Conservation (phyloP, 2,113 vertebrate genomes). For the Noctilio leporinus region DNA sequence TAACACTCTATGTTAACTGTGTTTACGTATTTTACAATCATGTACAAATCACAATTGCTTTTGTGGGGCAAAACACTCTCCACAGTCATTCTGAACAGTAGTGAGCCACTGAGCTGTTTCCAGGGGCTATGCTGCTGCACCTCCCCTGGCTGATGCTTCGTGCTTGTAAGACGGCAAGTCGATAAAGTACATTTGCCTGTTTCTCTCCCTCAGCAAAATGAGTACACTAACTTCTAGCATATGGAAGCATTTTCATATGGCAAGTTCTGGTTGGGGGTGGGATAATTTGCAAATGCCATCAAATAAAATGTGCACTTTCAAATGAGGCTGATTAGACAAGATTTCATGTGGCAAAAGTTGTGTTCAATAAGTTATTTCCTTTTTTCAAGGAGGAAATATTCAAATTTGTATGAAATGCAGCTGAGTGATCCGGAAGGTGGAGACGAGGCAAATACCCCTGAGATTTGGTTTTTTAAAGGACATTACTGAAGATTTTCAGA, state of each 20-base stretch:
- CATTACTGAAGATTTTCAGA: background rate
- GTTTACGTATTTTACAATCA: slow-evolving; percentile 3
- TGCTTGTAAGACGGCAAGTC: background rate
- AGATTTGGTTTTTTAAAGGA: background rate
- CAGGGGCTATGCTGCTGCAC: background rate
- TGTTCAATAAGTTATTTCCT: background rate
- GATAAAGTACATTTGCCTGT: background rate
- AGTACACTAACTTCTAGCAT: slow-evolving; percentile 38
- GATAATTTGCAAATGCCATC: slow-evolving; percentile 51
- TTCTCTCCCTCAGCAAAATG: slow-evolving; percentile 10
- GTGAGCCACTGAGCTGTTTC: background rate
- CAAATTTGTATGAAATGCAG: slow-evolving; percentile 10
- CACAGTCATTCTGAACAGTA: background rate
- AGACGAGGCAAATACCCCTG: background rate
- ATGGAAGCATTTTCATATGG: slow-evolving; percentile 61
- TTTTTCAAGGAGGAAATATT: slow-evolving; percentile 18
- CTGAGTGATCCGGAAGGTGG: background rate
- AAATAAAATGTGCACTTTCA: slow-evolving; percentile 55
- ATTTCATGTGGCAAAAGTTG: slow-evolving; percentile 46
- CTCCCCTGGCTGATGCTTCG: background rate
- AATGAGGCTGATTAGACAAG: slow-evolving; percentile 49
- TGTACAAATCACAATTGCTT: slow-evolving; percentile 7
- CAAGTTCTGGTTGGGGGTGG: background rate
- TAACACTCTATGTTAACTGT: slow-evolving; percentile 13
- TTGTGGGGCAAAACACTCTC: background rate